Evolutionary conservation across 2,797 vertebrate species (phyloP).

Genomic region (Bradypodion pumilum): DNA sequence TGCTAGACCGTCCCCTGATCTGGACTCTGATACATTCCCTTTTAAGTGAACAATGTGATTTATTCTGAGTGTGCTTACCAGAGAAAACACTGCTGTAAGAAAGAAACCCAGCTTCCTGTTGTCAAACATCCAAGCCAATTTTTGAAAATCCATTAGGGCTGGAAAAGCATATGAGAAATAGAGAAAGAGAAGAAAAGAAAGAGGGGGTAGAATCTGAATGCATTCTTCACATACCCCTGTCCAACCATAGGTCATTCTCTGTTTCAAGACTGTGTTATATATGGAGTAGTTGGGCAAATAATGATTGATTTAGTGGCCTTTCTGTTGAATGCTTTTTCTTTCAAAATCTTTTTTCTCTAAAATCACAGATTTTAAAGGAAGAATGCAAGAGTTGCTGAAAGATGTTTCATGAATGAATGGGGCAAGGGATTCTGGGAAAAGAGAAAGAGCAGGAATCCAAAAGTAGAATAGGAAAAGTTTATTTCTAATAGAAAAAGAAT

Average conservation of each 20-base stretch:
- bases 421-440: not conserved
- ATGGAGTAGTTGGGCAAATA: slow-evolving; percentile 8
- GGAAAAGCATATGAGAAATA: not conserved
- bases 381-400: slow-evolving; percentile 13
- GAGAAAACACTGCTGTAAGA: not conserved
- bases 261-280: not conserved
- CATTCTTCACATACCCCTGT: not conserved
- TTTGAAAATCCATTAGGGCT: slow-evolving; percentile 21
- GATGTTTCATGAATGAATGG: not conserved
- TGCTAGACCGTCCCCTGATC: not conserved
- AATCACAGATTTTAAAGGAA: not conserved
- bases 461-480: too few species aligned
- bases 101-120: not conserved
- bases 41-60: not conserved
- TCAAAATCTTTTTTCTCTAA: not conserved
- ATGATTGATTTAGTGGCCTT: slow-evolving; percentile 15
- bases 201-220: not conserved
- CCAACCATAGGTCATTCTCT: not conserved
- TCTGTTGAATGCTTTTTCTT: slow-evolving; percentile 16
- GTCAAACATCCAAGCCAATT: slow-evolving; percentile 24
- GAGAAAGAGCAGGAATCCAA: not conserved
- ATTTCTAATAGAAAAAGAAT: too few species aligned
- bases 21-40: not conserved
- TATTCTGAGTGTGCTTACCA: not conserved
- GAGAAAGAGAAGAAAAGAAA: not conserved